A percentile compares a stretch with the other conserved stretches of the same genome.
Conservation (phyloP, 2,888 invertebrate species). For the Ormia ochracea region DNA sequence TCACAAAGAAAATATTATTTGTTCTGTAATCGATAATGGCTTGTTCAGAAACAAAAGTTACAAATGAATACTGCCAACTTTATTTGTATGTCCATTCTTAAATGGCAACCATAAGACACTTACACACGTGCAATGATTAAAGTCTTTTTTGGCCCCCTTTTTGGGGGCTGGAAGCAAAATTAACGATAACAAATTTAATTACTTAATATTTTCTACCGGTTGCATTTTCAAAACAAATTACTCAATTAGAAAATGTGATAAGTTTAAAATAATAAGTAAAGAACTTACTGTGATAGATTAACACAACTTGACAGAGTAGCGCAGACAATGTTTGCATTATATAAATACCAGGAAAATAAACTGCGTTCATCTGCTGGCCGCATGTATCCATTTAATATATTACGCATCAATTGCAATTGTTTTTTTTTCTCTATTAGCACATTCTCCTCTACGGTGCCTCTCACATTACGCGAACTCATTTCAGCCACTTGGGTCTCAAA, state of each 20-base stretch:
- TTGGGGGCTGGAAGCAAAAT: background rate
- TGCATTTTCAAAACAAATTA: background rate
- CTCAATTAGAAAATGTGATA: too few relatives aligned
- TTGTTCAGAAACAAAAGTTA: too few relatives aligned
- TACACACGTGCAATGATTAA: too few relatives aligned
- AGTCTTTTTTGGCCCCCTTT: too few relatives aligned
- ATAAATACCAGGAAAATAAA: conserved; percentile 75
- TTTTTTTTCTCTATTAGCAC: conserved; percentile 70
- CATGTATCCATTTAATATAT: conserved; percentile 65
- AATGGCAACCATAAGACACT: too few relatives aligned
- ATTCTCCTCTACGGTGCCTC: conserved; percentile 66
- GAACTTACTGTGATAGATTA: conserved; percentile 69
- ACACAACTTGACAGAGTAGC: conserved; percentile 83
- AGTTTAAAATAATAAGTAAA: too few relatives aligned
- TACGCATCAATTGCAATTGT: conserved; percentile 64
- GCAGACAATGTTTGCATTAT: conserved; percentile 83
- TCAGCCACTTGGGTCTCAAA: conserved; percentile 50
- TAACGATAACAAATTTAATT: background rate
- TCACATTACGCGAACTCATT: conserved; percentile 59
- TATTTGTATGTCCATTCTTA: too few relatives aligned
- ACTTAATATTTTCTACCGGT: too few relatives aligned
- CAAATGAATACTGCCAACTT: too few relatives aligned
- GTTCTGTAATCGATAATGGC: too few relatives aligned
- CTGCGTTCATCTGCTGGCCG: conserved; percentile 68
- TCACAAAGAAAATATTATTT: too few relatives aligned